Conservation (phyloP, 1,140 invertebrate genomes). For the Theocolax elegans region DNA sequence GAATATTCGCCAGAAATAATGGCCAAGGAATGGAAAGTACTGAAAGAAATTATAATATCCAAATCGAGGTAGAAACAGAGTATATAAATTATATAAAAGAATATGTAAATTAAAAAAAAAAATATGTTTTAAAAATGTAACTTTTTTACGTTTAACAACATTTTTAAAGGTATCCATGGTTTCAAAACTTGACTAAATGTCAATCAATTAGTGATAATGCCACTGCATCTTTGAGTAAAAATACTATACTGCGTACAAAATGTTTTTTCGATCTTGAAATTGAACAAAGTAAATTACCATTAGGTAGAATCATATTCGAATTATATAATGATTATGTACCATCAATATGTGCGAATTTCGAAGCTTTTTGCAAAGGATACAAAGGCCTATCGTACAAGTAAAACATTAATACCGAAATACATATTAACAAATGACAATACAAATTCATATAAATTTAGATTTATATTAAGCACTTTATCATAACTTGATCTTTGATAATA, state of each 20-base stretch:
- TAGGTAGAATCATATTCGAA: constrained; percentile 70
- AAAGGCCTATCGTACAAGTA: constrained; percentile 61
- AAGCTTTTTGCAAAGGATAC: constrained; percentile 68
- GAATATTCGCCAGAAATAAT: constrained; percentile 45
- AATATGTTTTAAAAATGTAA: not conserved
- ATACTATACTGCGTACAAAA: constrained; percentile 41
- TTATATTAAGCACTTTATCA: too few relatives aligned
- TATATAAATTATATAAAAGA: not conserved
- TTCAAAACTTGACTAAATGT: not conserved
- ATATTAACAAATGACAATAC: too few relatives aligned
- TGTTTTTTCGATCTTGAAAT: constrained; percentile 62
- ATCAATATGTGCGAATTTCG: constrained; percentile 75
- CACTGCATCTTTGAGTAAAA: not conserved
- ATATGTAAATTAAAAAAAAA: not conserved
- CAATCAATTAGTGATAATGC: constrained; percentile 28
- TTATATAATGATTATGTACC: constrained; percentile 73
- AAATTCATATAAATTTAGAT: too few relatives aligned
- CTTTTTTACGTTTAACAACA: not conserved
- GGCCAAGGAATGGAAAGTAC: constrained; percentile 48
- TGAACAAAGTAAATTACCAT: constrained; percentile 47
- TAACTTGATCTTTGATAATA: not conserved
- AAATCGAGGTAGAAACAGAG: constrained; percentile 38
- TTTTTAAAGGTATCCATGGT: constrained; percentile 26
- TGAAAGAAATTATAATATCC: constrained; percentile 36
- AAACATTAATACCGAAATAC: too few relatives aligned